A percentile compares a stretch with the other conserved stretches of the same genome.
phyloP scores from a whole-genome alignment of 2,113 vertebrate genomes.

The Neotoma lepida region DNA sequence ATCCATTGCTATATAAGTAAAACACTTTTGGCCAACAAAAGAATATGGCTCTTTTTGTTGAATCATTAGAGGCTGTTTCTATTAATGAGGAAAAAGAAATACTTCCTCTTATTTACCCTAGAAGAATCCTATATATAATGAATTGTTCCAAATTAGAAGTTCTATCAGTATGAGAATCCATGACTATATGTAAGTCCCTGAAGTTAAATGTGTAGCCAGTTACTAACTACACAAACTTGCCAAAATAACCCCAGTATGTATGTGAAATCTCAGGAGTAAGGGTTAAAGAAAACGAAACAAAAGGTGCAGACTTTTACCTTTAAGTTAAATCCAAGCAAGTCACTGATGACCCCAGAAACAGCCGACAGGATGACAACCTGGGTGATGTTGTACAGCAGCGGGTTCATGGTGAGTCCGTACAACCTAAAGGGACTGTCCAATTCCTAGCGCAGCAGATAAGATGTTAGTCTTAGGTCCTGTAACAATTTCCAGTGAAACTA shows the following conservation, averaged over 20 bases:
- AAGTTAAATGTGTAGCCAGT: conserved; percentile 46
- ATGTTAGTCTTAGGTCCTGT: background rate
- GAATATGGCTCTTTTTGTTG: background rate
- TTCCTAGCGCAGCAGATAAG: conserved; percentile 86
- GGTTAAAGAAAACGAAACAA: background rate
- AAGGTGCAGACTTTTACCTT: conserved; percentile 87
- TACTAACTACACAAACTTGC: conserved; percentile 6
- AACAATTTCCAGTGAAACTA: background rate
- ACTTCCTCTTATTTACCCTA: background rate
- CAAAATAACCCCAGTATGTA: background rate
- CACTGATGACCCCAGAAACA: conserved; percentile 98
- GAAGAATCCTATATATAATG: background rate
- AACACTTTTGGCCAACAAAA: conserved; percentile 6
- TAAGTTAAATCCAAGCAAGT: conserved; percentile 98
- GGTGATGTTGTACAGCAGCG: conserved; percentile 98
- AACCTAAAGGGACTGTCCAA: conserved; percentile 96
- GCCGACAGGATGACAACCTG: conserved; percentile 99
- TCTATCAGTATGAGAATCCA: conserved; percentile 9
- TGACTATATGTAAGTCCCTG: conserved; percentile 20
- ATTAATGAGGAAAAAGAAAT: conserved; percentile 56
- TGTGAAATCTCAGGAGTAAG: background rate
- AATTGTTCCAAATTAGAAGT: conserved; percentile 47
- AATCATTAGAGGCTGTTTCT: conserved; percentile 42
- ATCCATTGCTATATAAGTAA: background rate
- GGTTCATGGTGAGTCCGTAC: conserved; percentile 98